Conservation (phyloP, 2,797 vertebrate species). For the Peromyscus attwateri region DNA sequence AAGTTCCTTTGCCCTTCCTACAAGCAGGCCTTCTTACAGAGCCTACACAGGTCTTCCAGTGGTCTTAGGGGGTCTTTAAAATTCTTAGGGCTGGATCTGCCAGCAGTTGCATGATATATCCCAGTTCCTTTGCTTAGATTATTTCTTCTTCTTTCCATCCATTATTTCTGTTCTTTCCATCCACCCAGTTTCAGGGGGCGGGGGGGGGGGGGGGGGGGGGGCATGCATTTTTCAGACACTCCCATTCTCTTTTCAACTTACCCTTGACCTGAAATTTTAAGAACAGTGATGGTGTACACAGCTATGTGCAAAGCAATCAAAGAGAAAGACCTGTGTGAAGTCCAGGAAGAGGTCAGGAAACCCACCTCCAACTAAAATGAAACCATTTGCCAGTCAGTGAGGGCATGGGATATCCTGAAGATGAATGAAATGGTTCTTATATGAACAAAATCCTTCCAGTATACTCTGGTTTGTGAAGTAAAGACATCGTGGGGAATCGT, state of each 20-base stretch:
- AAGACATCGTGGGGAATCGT: slow-evolving; percentile 7
- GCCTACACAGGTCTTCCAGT: not conserved
- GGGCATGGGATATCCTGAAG: not conserved
- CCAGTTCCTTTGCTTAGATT: not conserved
- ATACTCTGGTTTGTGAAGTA: not conserved
- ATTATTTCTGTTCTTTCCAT: not conserved
- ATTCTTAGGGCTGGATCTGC: not conserved
- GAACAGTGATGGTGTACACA: not conserved
- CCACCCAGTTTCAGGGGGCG: not conserved
- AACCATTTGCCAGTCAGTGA: not conserved
- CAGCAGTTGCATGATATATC: not conserved
- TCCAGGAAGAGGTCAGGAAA: slow-evolving; percentile 8
- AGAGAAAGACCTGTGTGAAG: not conserved
- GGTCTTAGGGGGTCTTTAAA: not conserved
- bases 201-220: too few relatives aligned
- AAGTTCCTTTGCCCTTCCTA: not conserved
- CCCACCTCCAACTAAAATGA: not conserved
- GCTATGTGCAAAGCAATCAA: not conserved
- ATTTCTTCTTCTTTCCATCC: not conserved
- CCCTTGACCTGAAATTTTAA: not conserved
- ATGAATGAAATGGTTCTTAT: slow-evolving; percentile 36
- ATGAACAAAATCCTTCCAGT: slow-evolving; percentile 2
- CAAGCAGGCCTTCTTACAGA: not conserved
- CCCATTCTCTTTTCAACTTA: not conserved
- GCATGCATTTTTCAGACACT: not conserved